Percentiles rank a stretch among this genome's conserved stretches.
These are phyloP conservation scores for Cryptosula pallasiana DNA, from an alignment of 2,888 invertebrate genomes.

Conservation along the genomic window DNA sequence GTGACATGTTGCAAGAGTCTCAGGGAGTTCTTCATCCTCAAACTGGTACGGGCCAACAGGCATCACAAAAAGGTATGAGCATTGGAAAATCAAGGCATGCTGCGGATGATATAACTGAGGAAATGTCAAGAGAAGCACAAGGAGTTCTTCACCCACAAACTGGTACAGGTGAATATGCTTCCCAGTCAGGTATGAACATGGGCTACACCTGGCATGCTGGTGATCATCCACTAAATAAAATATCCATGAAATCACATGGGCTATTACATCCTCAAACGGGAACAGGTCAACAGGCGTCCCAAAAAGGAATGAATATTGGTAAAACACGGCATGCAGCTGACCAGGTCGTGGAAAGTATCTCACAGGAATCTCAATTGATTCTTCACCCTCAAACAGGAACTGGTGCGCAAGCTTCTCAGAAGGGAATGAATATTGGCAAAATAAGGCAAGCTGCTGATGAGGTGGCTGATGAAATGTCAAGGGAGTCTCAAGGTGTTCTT, in stretches of 20 bases:
- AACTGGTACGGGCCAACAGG: slow-evolving; percentile 8
- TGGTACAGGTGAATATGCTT: slow-evolving; percentile 14
- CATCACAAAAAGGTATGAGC: slow-evolving; percentile 11
- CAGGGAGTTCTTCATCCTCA: background rate
- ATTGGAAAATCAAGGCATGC: slow-evolving; percentile 3
- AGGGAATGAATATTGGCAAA: slow-evolving; percentile 15
- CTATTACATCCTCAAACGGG: slow-evolving; percentile 8
- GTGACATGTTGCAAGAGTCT: background rate
- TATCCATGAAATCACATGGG: background rate
- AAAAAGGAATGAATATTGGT: slow-evolving; percentile 19
- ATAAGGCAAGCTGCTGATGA: background rate
- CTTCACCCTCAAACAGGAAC: slow-evolving; percentile 14
- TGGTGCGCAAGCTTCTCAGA: slow-evolving; percentile 1
- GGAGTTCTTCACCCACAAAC: background rate
- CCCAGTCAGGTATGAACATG: background rate
- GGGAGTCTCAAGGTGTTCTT: slow-evolving; percentile 3
- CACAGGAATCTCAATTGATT: slow-evolving; percentile 10
- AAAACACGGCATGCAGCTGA: slow-evolving; percentile 1
- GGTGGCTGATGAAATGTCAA: background rate
- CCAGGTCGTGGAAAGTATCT: background rate
- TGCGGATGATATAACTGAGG: background rate
- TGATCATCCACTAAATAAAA: background rate
- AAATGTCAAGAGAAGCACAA: background rate
- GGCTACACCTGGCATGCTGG: background rate
- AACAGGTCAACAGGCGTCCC: background rate